Base-by-base conservation (phyloP, 2,797 vertebrate species). In the Tragopan temminckii region DNA sequence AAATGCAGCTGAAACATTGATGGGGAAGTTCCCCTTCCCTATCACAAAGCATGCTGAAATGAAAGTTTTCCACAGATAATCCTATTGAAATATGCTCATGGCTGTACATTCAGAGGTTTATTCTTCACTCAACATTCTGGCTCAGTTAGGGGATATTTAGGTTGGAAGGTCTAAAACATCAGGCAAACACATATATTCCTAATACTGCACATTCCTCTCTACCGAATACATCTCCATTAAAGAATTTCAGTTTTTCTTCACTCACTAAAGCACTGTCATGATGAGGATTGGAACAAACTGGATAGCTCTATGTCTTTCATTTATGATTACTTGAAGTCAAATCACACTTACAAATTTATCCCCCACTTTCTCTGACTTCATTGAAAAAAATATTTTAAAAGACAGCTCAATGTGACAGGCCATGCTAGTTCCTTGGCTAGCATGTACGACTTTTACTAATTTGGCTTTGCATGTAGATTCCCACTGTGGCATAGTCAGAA, bases 171-270 rank as follows among this genome's bases (percentile, higher is more conserved):
- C 15, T 67, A 71, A 67, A 90, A 14, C 24, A 84, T 2, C 10
- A 2, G 4, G 13, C 1, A 68, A 71, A 74, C 11, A 74, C 12
- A 0, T 8, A 59, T 4, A 21, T 3, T 71, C 29, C 16, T 31
- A 71, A 52, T 17, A 52, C 0, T 12, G 11, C 9, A 53, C 16
- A 9, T 71, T 85, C 72, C 70, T 40, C 35, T 72, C 13, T 13
- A 6, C 1, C 31, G 1, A 5, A 46, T 33, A 21, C 1, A 3
- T 17, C 18, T 72, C 21, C 18, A 52, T 0, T 29, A 27, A 15
- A 64, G 18, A 81, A 82, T 45, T 42, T 40, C 57, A 67, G 13
- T 1, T 57, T 53, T 69, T 68, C 18, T 76, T 80, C 23, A 18
- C 25, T 9, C n/a, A 10, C 3, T 38, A 27, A 29, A 11, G 15